Conservation (phyloP, 1,140 invertebrate species). For the Varroa destructor region DNA sequence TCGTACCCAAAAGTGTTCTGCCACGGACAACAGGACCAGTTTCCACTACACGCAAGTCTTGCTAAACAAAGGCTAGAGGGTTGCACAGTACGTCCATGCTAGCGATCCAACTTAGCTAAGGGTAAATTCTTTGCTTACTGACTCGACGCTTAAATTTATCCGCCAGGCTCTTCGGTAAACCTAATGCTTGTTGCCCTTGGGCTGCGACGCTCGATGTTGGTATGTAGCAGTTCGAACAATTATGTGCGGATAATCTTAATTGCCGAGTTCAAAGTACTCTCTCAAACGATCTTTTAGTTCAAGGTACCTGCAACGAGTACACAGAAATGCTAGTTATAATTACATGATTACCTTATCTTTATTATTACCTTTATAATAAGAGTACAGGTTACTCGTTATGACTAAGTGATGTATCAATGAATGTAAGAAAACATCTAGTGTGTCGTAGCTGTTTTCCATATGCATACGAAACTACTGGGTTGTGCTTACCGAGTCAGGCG, state of each 20-base stretch:
- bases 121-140: neutral
- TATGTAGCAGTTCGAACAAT: neutral
- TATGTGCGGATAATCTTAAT: neutral
- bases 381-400: no score
- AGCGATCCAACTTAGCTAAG: no score
- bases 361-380: no score
- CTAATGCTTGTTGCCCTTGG: neutral
- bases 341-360: no score
- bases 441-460: neutral
- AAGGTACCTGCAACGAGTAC: slow-evolving; percentile 2
- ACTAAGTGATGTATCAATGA: neutral
- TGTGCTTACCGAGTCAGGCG: neutral
- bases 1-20: no score
- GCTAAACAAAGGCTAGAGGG: no score
- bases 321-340: neutral
- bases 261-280: slow-evolving; percentile 8
- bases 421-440: neutral
- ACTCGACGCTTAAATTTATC: neutral
- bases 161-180: neutral
- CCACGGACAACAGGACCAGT: no score
- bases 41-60: no score
- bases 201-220: neutral
- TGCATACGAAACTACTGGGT: neutral
- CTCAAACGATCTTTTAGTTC: slow-evolving; percentile 21
- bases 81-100: no score